Evolutionary conservation across 2,797 vertebrate species (phyloP), one percentile per base, ranked within the genome.

Genomic region (Dendrocincla tyrannina): DNA sequence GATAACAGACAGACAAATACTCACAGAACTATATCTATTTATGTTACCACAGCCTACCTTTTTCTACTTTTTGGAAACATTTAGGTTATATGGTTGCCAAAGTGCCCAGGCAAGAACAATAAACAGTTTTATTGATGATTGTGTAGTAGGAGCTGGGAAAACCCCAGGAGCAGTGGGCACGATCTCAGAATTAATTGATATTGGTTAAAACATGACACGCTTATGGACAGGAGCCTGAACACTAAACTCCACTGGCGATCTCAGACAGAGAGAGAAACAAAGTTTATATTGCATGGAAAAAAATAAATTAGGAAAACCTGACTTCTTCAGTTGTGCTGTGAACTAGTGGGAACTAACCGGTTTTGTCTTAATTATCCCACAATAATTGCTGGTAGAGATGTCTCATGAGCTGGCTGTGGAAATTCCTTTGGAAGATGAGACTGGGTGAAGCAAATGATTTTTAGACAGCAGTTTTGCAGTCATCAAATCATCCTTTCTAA

Each of bases 381-480:
- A 56, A 4, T 6, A 52, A 5, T 4, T 67, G 33, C 68, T 52
- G 60, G 11, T 41, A 25, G 62, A 84, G 78, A 44, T 33, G 28
- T 42, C 28, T 58, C 37, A 7, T 6, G n/a, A 75, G 56, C 37
- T 70, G 68, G 20, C 22, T 17, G 27, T 23, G 49, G 56, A 80
- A 89, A 80, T 74, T 52, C 64, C 67, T 91, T 53, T 77, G 78
- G 62, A 76, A 91, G 58, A 28, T n/a, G 46, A 80, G 53, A 35
- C 17, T 27, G 30, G n/a, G 41, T 39, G 50, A 64, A 83, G 41
- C 11, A 78, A 68, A 28, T 15, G 0, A 11, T 24, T 75, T 90
- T 75, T 19, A 78, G 35, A 28, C 11, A 64, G 62, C 1, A 2
- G 23, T 17, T 58, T 78, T 78, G 60, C 66, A 75, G 4, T 27